Base-by-base conservation (phyloP, 2,113 vertebrate genomes). In the Anguilla japonica region DNA sequence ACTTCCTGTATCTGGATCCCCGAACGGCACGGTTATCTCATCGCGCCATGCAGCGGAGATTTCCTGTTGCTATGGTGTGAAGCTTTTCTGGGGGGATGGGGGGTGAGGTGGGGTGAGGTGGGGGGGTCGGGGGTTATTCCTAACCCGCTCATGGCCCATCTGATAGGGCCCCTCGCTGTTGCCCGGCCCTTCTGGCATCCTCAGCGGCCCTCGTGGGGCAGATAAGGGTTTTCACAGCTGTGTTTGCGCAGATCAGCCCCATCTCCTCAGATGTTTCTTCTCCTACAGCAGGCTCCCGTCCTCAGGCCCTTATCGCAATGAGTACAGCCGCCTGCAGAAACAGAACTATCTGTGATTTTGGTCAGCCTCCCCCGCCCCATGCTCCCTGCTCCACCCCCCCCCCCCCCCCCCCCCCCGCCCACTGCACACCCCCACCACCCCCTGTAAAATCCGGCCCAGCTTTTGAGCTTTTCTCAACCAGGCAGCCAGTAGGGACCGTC, bases 221-320 rank as follows among this genome's bases (percentile, higher is more conserved):
- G 79, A 81, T 56, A 80, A 85, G 50, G 40, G 79, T 14, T 39
- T 85, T 81, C 79, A 78, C 79, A 29, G 39, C 46, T 78, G 56
- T 80, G 57, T 85, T 53, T 53, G 50, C 50, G 13, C 50, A 20
- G 20, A 79, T 53, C 46, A 26, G n/a, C 26, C 80, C 56, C 43
- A 79, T 41, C 79, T 41, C 15, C 39, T 40, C 34, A 81, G 39
- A 43, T 34, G 39, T 46, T 84, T 84, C 8, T 81, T 80, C 79
- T 79, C 34, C 57, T 34, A 80, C 8, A 57, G 16, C 18, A 13
- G 71, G 67, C 46, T 85, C 67, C 43, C 43, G 53, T 5, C 43
- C 26, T 11, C 15, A 50, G 50, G n/a, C 71, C 26, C 43, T 80
- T 81, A 29, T 79, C 34, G 57, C 78, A 26, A 53, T 67, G 60